Base-by-base conservation (phyloP, 2,113 vertebrate species). In the Pristiophorus japonicus region DNA sequence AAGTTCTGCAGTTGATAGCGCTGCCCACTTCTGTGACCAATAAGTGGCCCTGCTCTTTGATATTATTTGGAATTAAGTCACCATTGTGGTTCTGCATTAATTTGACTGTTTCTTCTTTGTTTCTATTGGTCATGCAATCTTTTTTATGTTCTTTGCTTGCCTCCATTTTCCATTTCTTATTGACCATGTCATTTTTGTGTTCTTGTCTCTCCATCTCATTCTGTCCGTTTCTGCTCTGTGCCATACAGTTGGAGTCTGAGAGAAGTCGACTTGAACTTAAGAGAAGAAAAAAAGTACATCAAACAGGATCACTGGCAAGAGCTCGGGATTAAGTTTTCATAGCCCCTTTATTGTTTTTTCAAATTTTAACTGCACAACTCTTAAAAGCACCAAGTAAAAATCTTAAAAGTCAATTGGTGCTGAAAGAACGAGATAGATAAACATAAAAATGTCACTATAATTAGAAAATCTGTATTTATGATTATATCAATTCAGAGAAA, bases 191-290 rank as follows among this genome's bases (percentile, higher is more conserved):
- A 63, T 92, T 63, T 51, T 51, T 51, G 38, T 34, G 45, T 51
- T 73, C 66, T 67, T 94, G 92, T 27, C 63, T 63, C 38, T 70
- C 45, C 51, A 34, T 67, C 24, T 73, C 42, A 45, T 67, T 94
- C 22, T 51, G 63, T 34, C 65, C 93, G 51, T 94, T 45, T 24
- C 24, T 94, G 45, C 45, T 70, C 14, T 70, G 93, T 70, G n/a
- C 42, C 62, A 45, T 67, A 42, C 10, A 66, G 62, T 66, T 63
- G 51, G 88, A 38, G 3, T 92, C 91, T 0, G 93, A 73, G 42
- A 67, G 59, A 92, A 92, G 66, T 73, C 66, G 14, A 94, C 66
- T 67, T 27, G 93, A 70, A 94, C 93, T 94, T 90, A 59, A 59
- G 14, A 90, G 3, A 90, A 59, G 27, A 34, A 94, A 47, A 70